A percentile compares a stretch with the other conserved stretches of the same genome.
Conservation (phyloP, 2,797 vertebrate species). For the Pangasius macronema region DNA sequence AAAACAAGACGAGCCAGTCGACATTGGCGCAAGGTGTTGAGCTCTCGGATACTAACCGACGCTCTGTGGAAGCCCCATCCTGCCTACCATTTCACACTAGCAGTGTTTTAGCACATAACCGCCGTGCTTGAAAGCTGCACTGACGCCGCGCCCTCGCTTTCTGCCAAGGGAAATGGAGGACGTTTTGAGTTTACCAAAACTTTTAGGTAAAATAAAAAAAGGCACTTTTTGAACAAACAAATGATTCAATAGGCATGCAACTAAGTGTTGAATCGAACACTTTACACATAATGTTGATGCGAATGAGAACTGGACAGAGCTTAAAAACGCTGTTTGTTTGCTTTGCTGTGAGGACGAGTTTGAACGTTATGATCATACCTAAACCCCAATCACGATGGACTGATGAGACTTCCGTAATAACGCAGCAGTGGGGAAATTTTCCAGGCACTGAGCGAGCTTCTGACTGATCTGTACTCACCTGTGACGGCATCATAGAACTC, state of each 20-base stretch:
- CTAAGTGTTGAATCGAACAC: not conserved
- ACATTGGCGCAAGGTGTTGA: not conserved
- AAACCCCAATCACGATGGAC: not conserved
- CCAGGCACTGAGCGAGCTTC: too few species aligned
- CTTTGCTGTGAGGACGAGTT: not conserved
- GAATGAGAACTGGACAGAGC: not conserved
- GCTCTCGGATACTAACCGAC: not conserved
- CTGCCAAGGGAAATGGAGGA: not conserved
- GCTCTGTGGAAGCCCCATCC: not conserved
- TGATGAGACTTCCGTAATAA: not conserved
- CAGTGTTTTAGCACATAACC: not conserved
- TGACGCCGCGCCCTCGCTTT: not conserved
- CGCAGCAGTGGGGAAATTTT: not conserved
- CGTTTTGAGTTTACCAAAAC: not conserved
- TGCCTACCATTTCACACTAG: not conserved
- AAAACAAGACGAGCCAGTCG: not conserved
- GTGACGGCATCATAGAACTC: conserved; percentile 97
- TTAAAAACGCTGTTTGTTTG: not conserved
- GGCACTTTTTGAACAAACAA: not conserved
- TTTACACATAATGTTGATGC: not conserved
- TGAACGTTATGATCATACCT: not conserved
- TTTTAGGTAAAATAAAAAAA: not conserved
- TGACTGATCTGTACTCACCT: conserved; percentile 74
- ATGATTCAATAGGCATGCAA: not conserved
- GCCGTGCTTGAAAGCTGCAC: not conserved